Percentiles rank a stretch among this genome's conserved stretches.
Conservation (phyloP, 2,113 vertebrate genomes). For the Nematolebias whitei region DNA sequence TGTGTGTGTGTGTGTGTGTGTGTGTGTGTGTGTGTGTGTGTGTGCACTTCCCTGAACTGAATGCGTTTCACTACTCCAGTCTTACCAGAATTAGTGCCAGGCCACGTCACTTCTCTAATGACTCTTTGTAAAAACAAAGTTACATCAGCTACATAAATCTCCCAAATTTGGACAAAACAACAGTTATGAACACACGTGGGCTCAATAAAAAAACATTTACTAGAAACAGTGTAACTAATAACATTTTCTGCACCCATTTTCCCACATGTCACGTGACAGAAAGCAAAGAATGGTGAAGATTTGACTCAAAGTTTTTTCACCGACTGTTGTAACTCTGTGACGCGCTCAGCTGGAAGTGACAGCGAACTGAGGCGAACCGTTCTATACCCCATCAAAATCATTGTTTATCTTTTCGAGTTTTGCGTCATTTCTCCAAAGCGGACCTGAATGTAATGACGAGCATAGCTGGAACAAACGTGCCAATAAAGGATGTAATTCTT, state of each 20-base stretch:
- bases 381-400: conserved; percentile 12
- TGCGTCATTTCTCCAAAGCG: conserved; percentile 26
- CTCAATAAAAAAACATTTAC: conserved; percentile 21
- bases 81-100: conserved; percentile 63
- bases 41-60: conserved; percentile 35
- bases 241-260: not conserved
- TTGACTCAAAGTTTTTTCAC: not conserved
- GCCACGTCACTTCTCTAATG: conserved; percentile 60
- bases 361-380: conserved; percentile 10
- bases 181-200: conserved; percentile 26
- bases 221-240: not conserved
- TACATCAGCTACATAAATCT: conserved; percentile 37
- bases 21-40: conserved; percentile 10
- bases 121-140: conserved; percentile 53
- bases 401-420: conserved; percentile 36
- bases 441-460: not conserved
- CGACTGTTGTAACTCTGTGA: not conserved
- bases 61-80: conserved; percentile 47
- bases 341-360: not conserved
- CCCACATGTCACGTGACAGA: not conserved
- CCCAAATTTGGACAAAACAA: conserved; percentile 33
- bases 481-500: conserved; percentile 2
- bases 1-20: conserved; percentile 25
- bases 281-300: not conserved
- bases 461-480: not conserved